Evolutionary conservation across 2,113 vertebrate species (phyloP), one percentile per base, ranked within the genome.

Genomic region (Lepus europaeus): DNA sequence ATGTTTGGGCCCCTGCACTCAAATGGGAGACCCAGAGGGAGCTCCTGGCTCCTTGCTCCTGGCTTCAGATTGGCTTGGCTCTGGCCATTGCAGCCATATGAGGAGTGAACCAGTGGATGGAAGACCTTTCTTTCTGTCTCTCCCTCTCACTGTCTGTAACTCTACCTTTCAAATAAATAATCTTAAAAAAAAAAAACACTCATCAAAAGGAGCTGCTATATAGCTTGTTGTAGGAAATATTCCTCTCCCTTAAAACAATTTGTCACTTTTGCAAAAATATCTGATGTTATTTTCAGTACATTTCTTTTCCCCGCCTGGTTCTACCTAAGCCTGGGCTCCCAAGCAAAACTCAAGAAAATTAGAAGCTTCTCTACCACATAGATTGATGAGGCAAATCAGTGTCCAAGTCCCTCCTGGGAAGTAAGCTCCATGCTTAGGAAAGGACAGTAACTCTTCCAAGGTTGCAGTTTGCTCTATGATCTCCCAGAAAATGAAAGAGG

Each of bases 271-370:
- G 27, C 25, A 66, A 95, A 90, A 78, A 36, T n/a, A 49, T 20
- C 49, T 76, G 63, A 3, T 29, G 11, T 82, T 95, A 77, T 66
- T 90, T 95, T 89, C 79, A 66, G 29, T 39, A 39, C 17, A 9
- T 83, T 90, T 13, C 45, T 79, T 89, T 93, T 80, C 63, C 81
- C 14, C 23, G 74, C 63, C 70, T 89, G 59, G 59, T 66, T 93
- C 81, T 80, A 79, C n/a, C 31, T 79, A 69, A 92, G 78, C 45
- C 74, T 83, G 33, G 6, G 66, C 64, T 97, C 77, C 66, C 87
- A 90, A 93, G 87, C 33, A 95, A 93, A 84, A 23, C 69, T 86
- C n/a, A 76, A 61, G 33, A 95, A 96, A 95, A 87, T 83, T 83
- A 90, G 85, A 92, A 92, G 88, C 49, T 69, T 76, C 53, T 72